Evolutionary conservation across 2,888 invertebrate genomes (phyloP), one percentile per base, ranked within the genome.

Genomic region (Apantesis nais): DNA sequence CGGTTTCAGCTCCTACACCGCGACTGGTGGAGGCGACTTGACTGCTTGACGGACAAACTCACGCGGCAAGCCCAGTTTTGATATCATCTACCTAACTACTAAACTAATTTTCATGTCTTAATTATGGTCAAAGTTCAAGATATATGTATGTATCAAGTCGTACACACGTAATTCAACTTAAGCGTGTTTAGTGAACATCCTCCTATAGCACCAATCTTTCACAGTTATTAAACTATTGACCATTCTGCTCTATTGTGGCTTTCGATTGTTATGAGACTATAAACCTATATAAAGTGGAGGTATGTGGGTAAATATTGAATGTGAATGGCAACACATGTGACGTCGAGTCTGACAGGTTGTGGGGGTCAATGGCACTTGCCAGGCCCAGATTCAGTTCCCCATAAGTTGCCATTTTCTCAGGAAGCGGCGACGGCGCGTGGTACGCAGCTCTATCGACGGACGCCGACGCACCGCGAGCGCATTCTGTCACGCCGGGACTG

Each of bases 331-430:
- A 85, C 88, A 89, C 88, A 90, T 89, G 89, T 90, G 88, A n/a
- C 88, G 87, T 85, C 78, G 88, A 89, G 87, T 88, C 88, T 87
- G 85, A 88, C 88, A 90, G 87, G 90, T 89, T 89, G 88, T 80
- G 80, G 82, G 86, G 93, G 93, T 94, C 93, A 93, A 89, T 89
- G 92, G 91, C 93, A 93, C 92, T 89, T 87, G 89, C 78, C 87
- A 92, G 90, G 86, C 90, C 91, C 93, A 93, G 93, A 93, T 93
- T 93, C 90, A 92, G 89, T 93, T 93, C 92, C 92, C 92, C 90
- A 91, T 93, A 93, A 94, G 90, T 93, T 93, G 93, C 92, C 89
- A 93, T 94, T 94, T 94, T 94, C 94, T 93, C 90, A 92, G 93
- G 94, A 94, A 94, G 90, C 90, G 88, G 82, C 77, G 83, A 75